Percentiles rank a stretch among this genome's conserved stretches.
These are phyloP conservation scores for Pleuronectes platessa DNA, from an alignment of 2,113 vertebrate genomes.

Conservation along the genomic window DNA sequence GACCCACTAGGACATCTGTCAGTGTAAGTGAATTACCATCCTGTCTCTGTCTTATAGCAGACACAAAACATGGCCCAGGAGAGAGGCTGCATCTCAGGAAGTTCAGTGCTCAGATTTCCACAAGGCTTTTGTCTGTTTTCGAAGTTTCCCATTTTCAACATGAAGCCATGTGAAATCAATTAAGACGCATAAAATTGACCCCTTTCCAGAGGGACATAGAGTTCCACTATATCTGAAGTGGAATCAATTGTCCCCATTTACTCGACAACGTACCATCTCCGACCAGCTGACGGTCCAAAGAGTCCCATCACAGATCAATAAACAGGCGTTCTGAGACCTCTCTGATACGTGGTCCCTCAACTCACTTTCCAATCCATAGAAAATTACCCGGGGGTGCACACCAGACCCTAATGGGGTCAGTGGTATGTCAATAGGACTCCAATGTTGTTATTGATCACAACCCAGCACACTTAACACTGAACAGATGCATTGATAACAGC, in stretches of 20 bases:
- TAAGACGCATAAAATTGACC: constrained; percentile 7
- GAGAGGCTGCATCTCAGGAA: neutral
- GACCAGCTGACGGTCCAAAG: constrained; percentile 7
- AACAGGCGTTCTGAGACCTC: constrained; percentile 43
- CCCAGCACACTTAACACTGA: constrained; percentile 38
- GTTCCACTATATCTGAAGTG: constrained; percentile 7
- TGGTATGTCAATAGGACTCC: constrained; percentile 53
- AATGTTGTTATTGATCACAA: constrained; percentile 64
- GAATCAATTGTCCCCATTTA: constrained; percentile 53
- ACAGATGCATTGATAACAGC: constrained; percentile 48
- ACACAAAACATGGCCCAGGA: constrained; percentile 1
- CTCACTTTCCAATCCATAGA: constrained; percentile 46
- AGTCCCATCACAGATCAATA: constrained; percentile 59
- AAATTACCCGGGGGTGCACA: constrained; percentile 46
- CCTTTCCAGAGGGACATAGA: neutral
- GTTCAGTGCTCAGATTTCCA: neutral
- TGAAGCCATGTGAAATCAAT: neutral
- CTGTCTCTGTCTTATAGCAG: neutral
- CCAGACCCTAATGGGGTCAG: constrained; percentile 60
- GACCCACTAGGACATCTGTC: constrained; percentile 38
- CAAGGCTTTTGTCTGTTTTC: neutral
- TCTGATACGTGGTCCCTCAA: constrained; percentile 30
- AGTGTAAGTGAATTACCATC: constrained; percentile 23
- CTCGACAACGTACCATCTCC: constrained; percentile 38
- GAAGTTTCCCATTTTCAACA: neutral